These are phyloP conservation scores for Archips xylosteana DNA, from an alignment of 2,888 invertebrate species.

Conservation along the genomic window DNA sequence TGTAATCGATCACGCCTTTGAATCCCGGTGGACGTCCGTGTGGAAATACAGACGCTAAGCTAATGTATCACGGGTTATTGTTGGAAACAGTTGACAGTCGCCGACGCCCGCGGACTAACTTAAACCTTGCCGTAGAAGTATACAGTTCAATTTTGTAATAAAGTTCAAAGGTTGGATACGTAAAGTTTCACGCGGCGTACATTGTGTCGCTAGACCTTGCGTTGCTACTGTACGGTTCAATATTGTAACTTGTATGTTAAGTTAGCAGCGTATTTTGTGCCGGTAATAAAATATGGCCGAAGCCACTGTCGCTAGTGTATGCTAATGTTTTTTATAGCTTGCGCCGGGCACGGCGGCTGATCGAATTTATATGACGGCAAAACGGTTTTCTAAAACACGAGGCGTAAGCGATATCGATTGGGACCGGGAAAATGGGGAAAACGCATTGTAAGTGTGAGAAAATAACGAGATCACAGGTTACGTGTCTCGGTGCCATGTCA, in stretches of 20 bases:
- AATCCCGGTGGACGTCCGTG: constrained; percentile 42
- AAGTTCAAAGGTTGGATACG: constrained; percentile 47
- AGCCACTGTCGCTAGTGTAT: constrained; percentile 60
- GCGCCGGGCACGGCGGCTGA: constrained; percentile 58
- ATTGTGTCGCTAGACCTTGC: constrained; percentile 55
- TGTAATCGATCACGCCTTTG: constrained; percentile 64
- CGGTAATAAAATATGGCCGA: constrained; percentile 64
- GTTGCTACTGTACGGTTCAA: neutral
- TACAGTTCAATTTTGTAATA: constrained; percentile 59
- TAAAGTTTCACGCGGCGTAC: constrained; percentile 45
- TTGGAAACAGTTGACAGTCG: constrained; percentile 46
- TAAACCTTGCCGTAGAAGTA: constrained; percentile 50
- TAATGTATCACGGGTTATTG: constrained; percentile 50
- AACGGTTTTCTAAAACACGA: constrained; percentile 54
- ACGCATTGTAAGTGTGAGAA: constrained; percentile 36
- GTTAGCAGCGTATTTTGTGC: constrained; percentile 58
- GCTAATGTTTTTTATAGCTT: constrained; percentile 72
- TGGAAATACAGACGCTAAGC: constrained; percentile 55
- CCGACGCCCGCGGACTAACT: constrained; percentile 46
- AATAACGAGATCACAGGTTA: constrained; percentile 32
- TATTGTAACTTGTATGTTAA: constrained; percentile 44
- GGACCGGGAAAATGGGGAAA: constrained; percentile 30
- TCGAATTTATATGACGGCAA: constrained; percentile 67
- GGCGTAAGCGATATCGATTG: constrained; percentile 50
- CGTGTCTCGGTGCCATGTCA: neutral